Conservation (phyloP, 2,888 invertebrate genomes). For the Drosophila nigricruria region DNA sequence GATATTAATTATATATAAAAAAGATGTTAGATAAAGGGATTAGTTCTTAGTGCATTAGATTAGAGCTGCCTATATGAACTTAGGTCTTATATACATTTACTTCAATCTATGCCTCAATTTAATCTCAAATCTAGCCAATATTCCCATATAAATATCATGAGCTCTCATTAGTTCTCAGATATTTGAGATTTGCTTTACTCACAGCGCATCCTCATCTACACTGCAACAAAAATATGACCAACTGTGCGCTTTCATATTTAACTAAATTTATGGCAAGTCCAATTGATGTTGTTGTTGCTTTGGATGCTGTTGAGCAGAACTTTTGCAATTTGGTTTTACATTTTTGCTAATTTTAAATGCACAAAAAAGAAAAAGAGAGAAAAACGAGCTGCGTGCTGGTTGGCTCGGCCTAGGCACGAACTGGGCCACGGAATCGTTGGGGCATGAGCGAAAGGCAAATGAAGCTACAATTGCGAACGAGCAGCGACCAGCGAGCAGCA, state of each 20-base stretch:
- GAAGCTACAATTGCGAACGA: slow-evolving; percentile 73
- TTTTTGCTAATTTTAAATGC: slow-evolving; percentile 60
- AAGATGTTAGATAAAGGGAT: too few relatives aligned
- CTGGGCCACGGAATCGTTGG: slow-evolving; percentile 42
- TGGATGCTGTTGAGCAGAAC: slow-evolving; percentile 48
- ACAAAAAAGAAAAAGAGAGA: slow-evolving; percentile 11
- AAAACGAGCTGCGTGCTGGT: slow-evolving; percentile 32
- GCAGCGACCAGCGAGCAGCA: slow-evolving; percentile 9
- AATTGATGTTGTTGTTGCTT: slow-evolving; percentile 13
- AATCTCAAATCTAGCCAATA: neutral
- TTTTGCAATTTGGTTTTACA: slow-evolving; percentile 71
- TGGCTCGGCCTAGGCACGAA: slow-evolving; percentile 43
- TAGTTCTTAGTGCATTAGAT: too few relatives aligned
- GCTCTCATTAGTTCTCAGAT: neutral
- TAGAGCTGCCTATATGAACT: too few relatives aligned
- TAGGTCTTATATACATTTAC: neutral
- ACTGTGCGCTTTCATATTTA: slow-evolving; percentile 37
- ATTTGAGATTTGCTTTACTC: neutral
- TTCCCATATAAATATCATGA: neutral
- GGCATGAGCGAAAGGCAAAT: slow-evolving; percentile 71
- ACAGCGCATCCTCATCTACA: neutral
- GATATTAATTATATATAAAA: too few relatives aligned
- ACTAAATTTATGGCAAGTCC: slow-evolving; percentile 53
- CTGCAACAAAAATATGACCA: slow-evolving; percentile 13
- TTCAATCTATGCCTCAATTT: too few relatives aligned